A percentile compares a stretch with the other conserved stretches of the same genome.
Evolutionary conservation across 2,888 invertebrate genomes (phyloP).

Genomic region (Limenitis camilla): DNA sequence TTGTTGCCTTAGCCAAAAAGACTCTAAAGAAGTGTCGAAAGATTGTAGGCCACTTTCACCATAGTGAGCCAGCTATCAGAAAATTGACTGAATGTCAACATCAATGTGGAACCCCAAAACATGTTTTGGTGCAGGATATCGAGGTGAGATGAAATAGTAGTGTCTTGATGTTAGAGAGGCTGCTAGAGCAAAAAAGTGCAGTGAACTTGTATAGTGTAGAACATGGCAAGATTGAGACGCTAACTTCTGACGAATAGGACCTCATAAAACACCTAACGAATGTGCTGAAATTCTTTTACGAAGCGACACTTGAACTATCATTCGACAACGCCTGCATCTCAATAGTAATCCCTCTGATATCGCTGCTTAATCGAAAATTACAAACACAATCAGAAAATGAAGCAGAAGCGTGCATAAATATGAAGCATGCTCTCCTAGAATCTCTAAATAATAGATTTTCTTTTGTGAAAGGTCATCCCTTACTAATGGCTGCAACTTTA

Average conservation of each 20-base stretch:
- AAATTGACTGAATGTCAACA: slow-evolving; percentile 24
- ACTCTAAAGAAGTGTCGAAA: slow-evolving; percentile 6
- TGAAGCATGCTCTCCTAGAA: too few relatives aligned
- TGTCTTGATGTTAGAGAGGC: slow-evolving; percentile 16
- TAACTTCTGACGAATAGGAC: slow-evolving; percentile 6
- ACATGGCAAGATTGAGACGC: slow-evolving; percentile 11
- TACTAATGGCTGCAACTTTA: too few relatives aligned
- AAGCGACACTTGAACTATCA: too few relatives aligned
- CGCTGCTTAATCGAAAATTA: too few relatives aligned
- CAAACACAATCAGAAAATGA: too few relatives aligned
- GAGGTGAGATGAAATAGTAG: slow-evolving; percentile 21
- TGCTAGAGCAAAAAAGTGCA: slow-evolving; percentile 19
- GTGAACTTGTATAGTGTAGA: slow-evolving; percentile 8
- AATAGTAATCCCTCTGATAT: too few relatives aligned
- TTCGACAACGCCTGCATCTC: too few relatives aligned
- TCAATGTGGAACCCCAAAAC: slow-evolving; percentile 8
- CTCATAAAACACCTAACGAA: slow-evolving; percentile 1
- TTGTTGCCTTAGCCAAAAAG: background rate
- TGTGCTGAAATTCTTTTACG: background rate
- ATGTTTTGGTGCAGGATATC: slow-evolving; percentile 6
- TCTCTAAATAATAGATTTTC: too few relatives aligned
- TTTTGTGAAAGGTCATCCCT: too few relatives aligned
- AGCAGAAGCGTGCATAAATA: too few relatives aligned
- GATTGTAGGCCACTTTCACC: slow-evolving; percentile 16
- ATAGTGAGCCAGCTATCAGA: slow-evolving; percentile 5